These are phyloP conservation scores for Hippoglossus stenolepis DNA, from an alignment of 2,113 vertebrate species.

Conservation along the genomic window DNA sequence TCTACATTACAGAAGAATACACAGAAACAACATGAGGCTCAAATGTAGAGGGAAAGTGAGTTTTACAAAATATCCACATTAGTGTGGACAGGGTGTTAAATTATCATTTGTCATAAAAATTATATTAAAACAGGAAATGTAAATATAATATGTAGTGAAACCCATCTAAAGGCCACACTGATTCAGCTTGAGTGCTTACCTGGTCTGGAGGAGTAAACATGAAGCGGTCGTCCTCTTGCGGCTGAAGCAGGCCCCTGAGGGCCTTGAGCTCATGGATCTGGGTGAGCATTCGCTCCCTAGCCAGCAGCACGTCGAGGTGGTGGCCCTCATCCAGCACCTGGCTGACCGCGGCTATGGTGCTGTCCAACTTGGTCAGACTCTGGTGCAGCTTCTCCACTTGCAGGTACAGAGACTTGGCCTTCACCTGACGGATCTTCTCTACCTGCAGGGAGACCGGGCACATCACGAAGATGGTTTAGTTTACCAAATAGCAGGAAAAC, in stretches of 20 bases:
- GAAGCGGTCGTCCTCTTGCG: conserved; percentile 95
- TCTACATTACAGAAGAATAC: too few species aligned
- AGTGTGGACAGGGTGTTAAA: too few species aligned
- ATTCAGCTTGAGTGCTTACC: conserved; percentile 33
- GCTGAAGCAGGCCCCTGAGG: conserved; percentile 90
- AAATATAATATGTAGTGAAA: not conserved
- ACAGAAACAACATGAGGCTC: too few species aligned
- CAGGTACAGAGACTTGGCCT: conserved; percentile 97
- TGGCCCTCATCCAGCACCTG: conserved; percentile 96
- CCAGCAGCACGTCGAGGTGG: conserved; percentile 92
- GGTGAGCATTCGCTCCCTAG: conserved; percentile 94
- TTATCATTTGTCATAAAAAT: too few species aligned
- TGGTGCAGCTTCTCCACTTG: conserved; percentile 98
- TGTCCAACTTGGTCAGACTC: conserved; percentile 95
- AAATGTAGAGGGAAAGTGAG: too few species aligned
- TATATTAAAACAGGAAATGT: too few species aligned
- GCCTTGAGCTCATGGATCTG: conserved; percentile 98
- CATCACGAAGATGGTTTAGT: not conserved
- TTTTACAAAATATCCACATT: too few species aligned
- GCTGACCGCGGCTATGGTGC: conserved; percentile 94
- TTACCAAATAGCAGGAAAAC: not conserved
- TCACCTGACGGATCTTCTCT: conserved; percentile 98
- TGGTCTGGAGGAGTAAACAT: conserved; percentile 98
- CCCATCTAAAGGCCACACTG: too few species aligned
- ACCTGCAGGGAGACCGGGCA: conserved; percentile 80